These are phyloP conservation scores for Hypanus sabinus DNA, from an alignment of 2,113 vertebrate genomes.

Conservation along the genomic window DNA sequence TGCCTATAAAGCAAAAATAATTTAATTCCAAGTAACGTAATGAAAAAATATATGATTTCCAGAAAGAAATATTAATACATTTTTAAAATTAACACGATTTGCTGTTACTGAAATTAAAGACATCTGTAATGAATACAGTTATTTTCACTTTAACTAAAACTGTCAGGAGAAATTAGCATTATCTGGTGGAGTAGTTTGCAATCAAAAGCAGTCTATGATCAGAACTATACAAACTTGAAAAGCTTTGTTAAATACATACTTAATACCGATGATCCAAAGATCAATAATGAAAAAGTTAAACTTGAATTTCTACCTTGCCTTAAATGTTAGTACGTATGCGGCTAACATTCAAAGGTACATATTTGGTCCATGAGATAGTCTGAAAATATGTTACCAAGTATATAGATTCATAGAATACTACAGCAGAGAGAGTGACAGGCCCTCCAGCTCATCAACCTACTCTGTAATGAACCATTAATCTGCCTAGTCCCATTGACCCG, in stretches of 20 bases:
- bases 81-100: background rate
- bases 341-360: too few species aligned
- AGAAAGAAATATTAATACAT: background rate
- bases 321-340: too few species aligned
- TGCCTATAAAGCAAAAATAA: slow-evolving; percentile 62
- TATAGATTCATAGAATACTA: too few species aligned
- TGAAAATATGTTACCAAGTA: too few species aligned
- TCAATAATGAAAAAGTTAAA: background rate
- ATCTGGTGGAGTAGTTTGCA: too few species aligned
- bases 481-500: too few species aligned
- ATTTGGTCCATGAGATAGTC: too few species aligned
- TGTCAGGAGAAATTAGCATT: too few species aligned
- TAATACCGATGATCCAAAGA: background rate
- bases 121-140: background rate
- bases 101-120: background rate
- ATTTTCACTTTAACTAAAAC: background rate
- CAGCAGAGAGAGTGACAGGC: too few species aligned
- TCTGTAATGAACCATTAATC: too few species aligned
- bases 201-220: background rate
- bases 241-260: background rate
- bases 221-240: background rate
- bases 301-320: too few species aligned
- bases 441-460: too few species aligned
- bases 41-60: background rate
- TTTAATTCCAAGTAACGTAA: background rate